These are phyloP conservation scores for Torymus texanus DNA, from an alignment of 2,888 invertebrate species.

Conservation along the genomic window DNA sequence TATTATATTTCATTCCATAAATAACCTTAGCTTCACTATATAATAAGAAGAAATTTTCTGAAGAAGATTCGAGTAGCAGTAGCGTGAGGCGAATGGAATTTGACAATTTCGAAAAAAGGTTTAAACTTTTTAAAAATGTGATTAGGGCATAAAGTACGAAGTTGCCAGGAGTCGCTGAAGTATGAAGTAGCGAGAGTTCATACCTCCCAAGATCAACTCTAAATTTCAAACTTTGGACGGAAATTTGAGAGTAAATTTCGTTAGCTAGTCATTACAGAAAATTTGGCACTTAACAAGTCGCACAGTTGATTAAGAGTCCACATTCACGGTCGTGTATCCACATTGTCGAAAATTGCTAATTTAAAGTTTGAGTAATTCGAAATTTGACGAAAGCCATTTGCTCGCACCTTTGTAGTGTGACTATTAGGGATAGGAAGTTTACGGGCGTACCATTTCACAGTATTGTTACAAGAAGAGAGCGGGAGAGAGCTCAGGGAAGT, in stretches of 20 bases:
- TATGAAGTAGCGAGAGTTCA: slow-evolving; percentile 3
- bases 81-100: not conserved
- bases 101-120: not conserved
- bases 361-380: too few species aligned
- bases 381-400: too few species aligned
- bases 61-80: too few species aligned
- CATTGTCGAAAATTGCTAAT: too few species aligned
- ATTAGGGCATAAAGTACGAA: not conserved
- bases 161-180: not conserved
- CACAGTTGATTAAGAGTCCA: not conserved
- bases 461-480: too few species aligned
- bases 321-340: not conserved
- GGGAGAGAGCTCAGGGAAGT: too few species aligned
- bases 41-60: too few species aligned
- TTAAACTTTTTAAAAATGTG: not conserved
- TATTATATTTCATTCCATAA: too few species aligned
- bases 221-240: slow-evolving; percentile 16
- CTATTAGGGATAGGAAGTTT: too few species aligned
- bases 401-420: too few species aligned
- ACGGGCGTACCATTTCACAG: too few species aligned
- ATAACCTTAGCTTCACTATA: too few species aligned
- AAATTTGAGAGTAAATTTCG: slow-evolving; percentile 12
- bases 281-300: not conserved
- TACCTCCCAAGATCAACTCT: not conserved
- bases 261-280: not conserved